Evolutionary conservation across 53 echinoderm and acorn worm genomes (phyloP), one percentile per base, ranked within the genome.

Genomic region (Zoroaster sp.): DNA sequence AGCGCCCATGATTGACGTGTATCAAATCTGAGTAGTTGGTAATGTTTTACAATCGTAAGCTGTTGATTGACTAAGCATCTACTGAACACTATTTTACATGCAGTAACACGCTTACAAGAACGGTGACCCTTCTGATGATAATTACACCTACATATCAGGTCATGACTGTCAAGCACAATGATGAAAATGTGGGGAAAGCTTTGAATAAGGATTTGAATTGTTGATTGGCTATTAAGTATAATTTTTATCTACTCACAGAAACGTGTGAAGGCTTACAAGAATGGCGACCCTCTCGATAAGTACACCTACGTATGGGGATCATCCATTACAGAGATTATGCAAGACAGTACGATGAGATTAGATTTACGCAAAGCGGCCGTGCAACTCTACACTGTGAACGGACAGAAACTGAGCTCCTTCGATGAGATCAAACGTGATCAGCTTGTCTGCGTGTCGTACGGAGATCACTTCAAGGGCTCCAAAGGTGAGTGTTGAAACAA

Each of bases 251-350:
- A 59, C 28, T 66, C 52, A 13, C 65, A 96, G 97, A 96, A 96
- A 92, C 93, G 97, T 3, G 89, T 96, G 38, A 79, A 89, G 74
- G 94, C 90, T 1, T 97, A 93, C 88, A 91, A 78, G 37, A 97
- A 92, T 54, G 97, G 97, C 4, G 90, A 87, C 8, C 75, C 78
- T 28, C 88, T 86, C 4, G 93, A 97, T 30, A 93, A 90, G 38
- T 78, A 86, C 30, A 33, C 46, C 51, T 78, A 87, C 18, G 92
- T 87, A 4, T 95, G 97, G 95, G 97, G 92, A 23, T 63, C 93
- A 4, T 89, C 90, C 2, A 23, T 97, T 41, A 68, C 90, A 14
- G 93, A 97, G 40, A 53, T 97, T 36, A 80, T 97, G 11, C 81
- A 80, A 23, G 93, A 94, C 31, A 86, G 91, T 1, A 90, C 92